Conservation (phyloP, 2,888 invertebrate genomes). For the Antitype chi region DNA sequence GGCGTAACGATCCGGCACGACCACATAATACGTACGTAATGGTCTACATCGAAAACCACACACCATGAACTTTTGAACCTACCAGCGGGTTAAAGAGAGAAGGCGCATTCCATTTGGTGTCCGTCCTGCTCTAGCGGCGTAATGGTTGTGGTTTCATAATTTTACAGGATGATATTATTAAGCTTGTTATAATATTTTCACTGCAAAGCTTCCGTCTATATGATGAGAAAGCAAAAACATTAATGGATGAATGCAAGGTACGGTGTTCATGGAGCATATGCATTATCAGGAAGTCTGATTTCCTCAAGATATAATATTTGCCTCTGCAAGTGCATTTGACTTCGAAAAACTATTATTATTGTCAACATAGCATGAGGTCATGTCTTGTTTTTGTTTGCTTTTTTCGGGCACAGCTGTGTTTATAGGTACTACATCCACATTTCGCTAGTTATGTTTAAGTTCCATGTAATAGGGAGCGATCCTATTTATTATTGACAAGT, state of each 20-base stretch:
- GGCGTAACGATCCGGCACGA: conserved; percentile 47
- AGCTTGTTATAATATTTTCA: neutral
- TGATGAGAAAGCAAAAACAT: too few relatives aligned
- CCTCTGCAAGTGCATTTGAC: neutral
- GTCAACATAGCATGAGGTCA: too few relatives aligned
- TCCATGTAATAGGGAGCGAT: too few relatives aligned
- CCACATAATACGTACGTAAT: conserved; percentile 59
- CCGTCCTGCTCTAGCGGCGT: conserved; percentile 23
- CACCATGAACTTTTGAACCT: conserved; percentile 58
- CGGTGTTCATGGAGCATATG: neutral
- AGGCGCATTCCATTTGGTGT: conserved; percentile 1
- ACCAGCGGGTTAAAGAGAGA: conserved; percentile 32
- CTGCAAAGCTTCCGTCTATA: neutral
- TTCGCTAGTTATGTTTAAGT: too few relatives aligned
- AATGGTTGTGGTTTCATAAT: conserved; percentile 40
- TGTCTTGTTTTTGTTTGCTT: too few relatives aligned
- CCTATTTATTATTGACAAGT: neutral
- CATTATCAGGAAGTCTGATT: neutral
- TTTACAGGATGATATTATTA: conserved; percentile 1
- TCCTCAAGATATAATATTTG: neutral
- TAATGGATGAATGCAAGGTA: neutral
- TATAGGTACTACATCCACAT: too few relatives aligned
- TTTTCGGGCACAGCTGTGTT: too few relatives aligned
- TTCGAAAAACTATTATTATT: neutral
- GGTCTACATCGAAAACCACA: conserved; percentile 57